Percentiles rank a stretch among this genome's conserved stretches.
These are phyloP conservation scores for Invenusta paracnida DNA, from an alignment of 2,888 invertebrate genomes.

Conservation along the genomic window DNA sequence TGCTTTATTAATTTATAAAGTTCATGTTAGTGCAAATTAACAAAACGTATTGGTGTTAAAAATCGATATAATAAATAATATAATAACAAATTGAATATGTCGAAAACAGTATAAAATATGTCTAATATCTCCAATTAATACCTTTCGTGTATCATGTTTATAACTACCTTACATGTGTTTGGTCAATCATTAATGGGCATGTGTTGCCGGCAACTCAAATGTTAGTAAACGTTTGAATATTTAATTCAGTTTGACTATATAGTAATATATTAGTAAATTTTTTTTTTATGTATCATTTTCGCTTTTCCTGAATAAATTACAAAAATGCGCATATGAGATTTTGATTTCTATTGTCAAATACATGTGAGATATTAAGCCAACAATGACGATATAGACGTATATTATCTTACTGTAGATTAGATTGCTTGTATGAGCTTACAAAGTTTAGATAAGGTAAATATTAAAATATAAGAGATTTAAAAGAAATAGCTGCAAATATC, in stretches of 20 bases:
- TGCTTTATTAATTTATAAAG: not conserved
- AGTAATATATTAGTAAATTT: not conserved
- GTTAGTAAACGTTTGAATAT: not conserved
- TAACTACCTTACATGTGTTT: not conserved
- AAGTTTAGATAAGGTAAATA: too few species aligned
- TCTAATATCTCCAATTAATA: not conserved
- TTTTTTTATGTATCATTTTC: too few species aligned
- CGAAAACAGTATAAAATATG: not conserved
- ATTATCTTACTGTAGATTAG: too few species aligned
- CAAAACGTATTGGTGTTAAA: not conserved
- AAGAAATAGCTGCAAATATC: too few species aligned
- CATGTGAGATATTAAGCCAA: not conserved
- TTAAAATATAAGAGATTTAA: too few species aligned
- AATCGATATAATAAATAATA: not conserved
- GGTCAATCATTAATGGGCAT: not conserved
- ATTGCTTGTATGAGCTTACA: too few species aligned
- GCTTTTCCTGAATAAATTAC: not conserved
- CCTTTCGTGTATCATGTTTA: not conserved
- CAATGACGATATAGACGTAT: not conserved
- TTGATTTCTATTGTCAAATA: not conserved
- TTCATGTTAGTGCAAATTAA: not conserved
- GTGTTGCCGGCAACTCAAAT: not conserved
- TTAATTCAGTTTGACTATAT: not conserved
- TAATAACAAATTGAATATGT: not conserved
- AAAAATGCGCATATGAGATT: not conserved